phyloP scores from a whole-genome alignment of 2,888 invertebrate genomes.

The Trachelus troglodyta region DNA sequence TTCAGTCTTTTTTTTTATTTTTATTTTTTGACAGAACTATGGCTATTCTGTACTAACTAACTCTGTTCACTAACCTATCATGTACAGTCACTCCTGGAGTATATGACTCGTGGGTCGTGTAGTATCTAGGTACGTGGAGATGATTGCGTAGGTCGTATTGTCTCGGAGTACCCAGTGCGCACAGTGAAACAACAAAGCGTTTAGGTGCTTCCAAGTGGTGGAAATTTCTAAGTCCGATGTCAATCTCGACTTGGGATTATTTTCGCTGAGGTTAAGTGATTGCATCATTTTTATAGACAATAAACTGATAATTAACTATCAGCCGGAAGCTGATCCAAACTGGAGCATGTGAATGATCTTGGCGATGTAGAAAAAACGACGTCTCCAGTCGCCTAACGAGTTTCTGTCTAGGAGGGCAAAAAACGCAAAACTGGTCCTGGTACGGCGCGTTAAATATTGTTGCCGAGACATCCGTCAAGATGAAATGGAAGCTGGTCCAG shows the following conservation, averaged over 20 bases:
- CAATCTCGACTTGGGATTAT: neutral
- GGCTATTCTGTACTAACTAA: neutral
- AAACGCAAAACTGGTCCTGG: neutral
- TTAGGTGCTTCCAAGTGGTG: neutral
- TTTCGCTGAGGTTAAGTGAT: neutral
- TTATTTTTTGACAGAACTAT: neutral
- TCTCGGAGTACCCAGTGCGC: neutral
- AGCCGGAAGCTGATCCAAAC: neutral
- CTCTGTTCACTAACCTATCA: neutral
- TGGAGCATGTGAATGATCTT: neutral
- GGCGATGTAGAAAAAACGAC: neutral
- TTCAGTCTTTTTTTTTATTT: too few species aligned
- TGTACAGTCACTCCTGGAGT: neutral
- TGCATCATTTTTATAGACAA: neutral
- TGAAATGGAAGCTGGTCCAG: neutral
- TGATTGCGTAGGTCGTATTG: neutral
- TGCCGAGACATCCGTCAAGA: neutral
- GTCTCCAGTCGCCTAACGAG: neutral
- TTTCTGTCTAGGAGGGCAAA: neutral
- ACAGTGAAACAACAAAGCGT: neutral
- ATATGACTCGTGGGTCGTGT: neutral
- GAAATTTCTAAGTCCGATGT: neutral
- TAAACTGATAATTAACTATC: neutral
- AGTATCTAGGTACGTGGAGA: neutral
- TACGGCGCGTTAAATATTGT: neutral